Percentiles rank a stretch among this genome's conserved stretches.
Evolutionary conservation across 1,140 invertebrate genomes (phyloP).

Genomic region (Asobara japonica): DNA sequence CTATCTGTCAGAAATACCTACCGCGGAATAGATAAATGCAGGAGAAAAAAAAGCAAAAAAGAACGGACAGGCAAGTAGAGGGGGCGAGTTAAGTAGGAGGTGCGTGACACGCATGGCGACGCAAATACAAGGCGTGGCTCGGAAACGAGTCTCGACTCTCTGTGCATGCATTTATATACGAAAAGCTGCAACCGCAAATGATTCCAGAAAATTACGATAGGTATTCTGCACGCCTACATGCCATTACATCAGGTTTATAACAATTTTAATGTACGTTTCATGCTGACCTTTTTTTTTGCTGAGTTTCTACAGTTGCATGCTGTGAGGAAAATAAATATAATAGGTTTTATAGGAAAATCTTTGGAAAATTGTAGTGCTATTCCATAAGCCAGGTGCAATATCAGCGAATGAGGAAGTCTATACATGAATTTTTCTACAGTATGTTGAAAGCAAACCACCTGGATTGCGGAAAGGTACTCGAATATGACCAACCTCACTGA

Average conservation of each 20-base stretch:
- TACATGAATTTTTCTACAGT: too few species aligned
- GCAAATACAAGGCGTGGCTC: slow-evolving; percentile 62
- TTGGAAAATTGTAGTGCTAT: too few species aligned
- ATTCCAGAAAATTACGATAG: slow-evolving; percentile 26
- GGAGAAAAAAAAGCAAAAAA: slow-evolving; percentile 14
- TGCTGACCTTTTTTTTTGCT: slow-evolving; percentile 9
- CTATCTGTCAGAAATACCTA: slow-evolving; percentile 15
- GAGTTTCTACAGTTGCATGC: too few species aligned
- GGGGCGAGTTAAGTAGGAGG: slow-evolving; percentile 58
- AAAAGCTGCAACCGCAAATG: slow-evolving; percentile 24
- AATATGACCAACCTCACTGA: too few species aligned
- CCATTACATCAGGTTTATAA: slow-evolving; percentile 16
- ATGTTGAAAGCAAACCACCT: too few species aligned
- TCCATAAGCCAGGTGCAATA: too few species aligned
- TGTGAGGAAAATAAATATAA: too few species aligned
- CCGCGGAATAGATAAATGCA: slow-evolving; percentile 12
- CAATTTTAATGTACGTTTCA: slow-evolving; percentile 13
- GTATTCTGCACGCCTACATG: slow-evolving; percentile 19
- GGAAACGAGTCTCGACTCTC: slow-evolving; percentile 49
- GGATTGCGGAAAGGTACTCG: too few species aligned
- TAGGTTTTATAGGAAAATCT: too few species aligned
- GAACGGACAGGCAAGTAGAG: slow-evolving; percentile 20
- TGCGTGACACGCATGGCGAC: slow-evolving; percentile 64
- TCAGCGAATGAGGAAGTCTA: too few species aligned
- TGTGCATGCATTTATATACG: slow-evolving; percentile 21